These are phyloP conservation scores for Mola mola DNA, from an alignment of 2,113 vertebrate genomes.

Conservation along the genomic window DNA sequence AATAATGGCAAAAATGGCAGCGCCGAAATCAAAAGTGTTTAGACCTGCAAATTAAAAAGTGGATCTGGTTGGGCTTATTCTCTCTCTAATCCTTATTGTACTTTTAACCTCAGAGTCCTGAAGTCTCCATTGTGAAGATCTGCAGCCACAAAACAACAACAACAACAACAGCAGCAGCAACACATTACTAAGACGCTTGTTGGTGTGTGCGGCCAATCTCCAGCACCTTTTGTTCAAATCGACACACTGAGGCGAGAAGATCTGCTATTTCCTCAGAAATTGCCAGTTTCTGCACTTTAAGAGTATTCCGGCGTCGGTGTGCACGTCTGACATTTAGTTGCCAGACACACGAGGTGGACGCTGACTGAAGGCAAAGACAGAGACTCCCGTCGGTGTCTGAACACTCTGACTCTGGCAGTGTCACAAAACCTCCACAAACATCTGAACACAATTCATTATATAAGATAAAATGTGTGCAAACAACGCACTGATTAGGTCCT, in stretches of 20 bases:
- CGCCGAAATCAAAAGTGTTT: no score
- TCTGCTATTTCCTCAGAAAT: constrained; percentile 53
- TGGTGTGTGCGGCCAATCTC: constrained; percentile 38
- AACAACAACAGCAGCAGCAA: constrained; percentile 49
- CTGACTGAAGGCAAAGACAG: constrained; percentile 36
- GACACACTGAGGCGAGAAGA: constrained; percentile 47
- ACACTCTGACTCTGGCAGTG: no score
- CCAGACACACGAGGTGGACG: constrained; percentile 32
- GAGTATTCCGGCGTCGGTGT: constrained; percentile 23
- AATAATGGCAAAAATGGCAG: no score
- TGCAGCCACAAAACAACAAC: constrained; percentile 13
- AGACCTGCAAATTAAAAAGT: neutral
- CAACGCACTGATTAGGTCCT: no score
- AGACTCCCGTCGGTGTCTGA: constrained; percentile 10
- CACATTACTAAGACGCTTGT: constrained; percentile 14
- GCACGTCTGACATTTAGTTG: constrained; percentile 37
- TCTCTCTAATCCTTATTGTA: neutral
- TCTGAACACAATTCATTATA: no score
- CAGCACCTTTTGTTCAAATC: constrained; percentile 52
- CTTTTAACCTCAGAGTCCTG: neutral
- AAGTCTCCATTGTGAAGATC: constrained; percentile 1
- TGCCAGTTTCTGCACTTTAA: constrained; percentile 19
- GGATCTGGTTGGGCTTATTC: neutral
- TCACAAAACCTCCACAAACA: no score
- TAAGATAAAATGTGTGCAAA: no score